Evolutionary conservation across 2,113 vertebrate genomes (phyloP).

Genomic region (Canis aureus): DNA sequence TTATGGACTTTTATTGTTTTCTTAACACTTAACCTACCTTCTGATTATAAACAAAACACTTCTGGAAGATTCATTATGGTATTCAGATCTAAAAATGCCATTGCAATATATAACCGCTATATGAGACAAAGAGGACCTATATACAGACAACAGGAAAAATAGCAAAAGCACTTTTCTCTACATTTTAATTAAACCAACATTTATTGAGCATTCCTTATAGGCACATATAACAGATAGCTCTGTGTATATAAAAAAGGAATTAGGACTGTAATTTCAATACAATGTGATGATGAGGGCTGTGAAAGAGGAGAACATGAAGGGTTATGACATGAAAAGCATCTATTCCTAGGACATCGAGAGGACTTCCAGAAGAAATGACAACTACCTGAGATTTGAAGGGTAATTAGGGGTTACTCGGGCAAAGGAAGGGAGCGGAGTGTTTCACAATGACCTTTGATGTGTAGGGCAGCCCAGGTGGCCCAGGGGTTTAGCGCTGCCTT

Average conservation of each 20-base stretch:
- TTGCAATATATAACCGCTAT: not conserved
- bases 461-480: no score
- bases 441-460: slow-evolving; percentile 32
- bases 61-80: not conserved
- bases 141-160: not conserved
- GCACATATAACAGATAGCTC: not conserved
- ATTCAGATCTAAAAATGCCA: not conserved
- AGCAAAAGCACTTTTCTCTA: not conserved
- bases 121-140: not conserved
- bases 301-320: not conserved
- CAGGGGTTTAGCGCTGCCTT: no score
- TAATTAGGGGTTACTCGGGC: not conserved
- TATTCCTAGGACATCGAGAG: not conserved
- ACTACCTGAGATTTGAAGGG: not conserved
- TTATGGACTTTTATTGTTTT: not conserved
- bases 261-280: not conserved
- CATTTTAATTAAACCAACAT: slow-evolving; percentile 66
- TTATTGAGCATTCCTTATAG: not conserved
- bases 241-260: slow-evolving; percentile 10
- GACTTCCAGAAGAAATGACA: not conserved
- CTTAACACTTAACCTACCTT: slow-evolving; percentile 4
- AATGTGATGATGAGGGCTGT: not conserved
- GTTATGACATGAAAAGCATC: not conserved
- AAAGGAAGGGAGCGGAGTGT: not conserved
- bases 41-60: not conserved